phyloP scores from a whole-genome alignment of 2,113 vertebrate species.

The Dascyllus trimaculatus region DNA sequence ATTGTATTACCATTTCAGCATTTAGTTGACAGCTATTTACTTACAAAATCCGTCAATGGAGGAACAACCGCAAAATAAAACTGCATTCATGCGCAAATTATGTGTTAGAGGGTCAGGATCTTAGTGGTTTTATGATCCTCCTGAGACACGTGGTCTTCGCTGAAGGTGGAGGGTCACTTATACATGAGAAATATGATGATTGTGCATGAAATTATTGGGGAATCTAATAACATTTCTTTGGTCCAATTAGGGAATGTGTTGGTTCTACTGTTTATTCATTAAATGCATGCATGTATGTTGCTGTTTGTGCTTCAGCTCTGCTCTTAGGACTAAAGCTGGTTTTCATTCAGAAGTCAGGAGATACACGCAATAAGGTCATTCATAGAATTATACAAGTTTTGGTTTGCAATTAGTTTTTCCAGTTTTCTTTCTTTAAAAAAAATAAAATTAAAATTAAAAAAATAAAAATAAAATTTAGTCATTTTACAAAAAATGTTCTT shows the following conservation, averaged over 20 bases:
- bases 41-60: conserved; percentile 1
- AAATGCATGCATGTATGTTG: too few species aligned
- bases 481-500: too few species aligned
- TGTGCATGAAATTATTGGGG: conserved; percentile 3
- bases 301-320: too few species aligned
- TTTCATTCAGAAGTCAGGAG: background rate
- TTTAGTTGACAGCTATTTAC: conserved; percentile 12
- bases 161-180: background rate
- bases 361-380: background rate
- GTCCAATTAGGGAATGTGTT: too few species aligned
- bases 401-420: background rate
- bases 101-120: conserved; percentile 18
- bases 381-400: background rate
- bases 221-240: background rate
- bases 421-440: background rate
- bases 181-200: background rate
- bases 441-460: too few species aligned
- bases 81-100: background rate
- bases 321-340: too few species aligned
- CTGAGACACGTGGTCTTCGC: background rate
- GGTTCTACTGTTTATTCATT: too few species aligned
- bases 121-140: background rate
- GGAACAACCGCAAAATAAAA: conserved; percentile 7
- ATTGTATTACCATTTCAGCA: conserved; percentile 12
- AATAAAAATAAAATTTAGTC: too few species aligned